These are phyloP conservation scores for Lampris incognitus DNA, from an alignment of 2,113 vertebrate species.

Conservation along the genomic window DNA sequence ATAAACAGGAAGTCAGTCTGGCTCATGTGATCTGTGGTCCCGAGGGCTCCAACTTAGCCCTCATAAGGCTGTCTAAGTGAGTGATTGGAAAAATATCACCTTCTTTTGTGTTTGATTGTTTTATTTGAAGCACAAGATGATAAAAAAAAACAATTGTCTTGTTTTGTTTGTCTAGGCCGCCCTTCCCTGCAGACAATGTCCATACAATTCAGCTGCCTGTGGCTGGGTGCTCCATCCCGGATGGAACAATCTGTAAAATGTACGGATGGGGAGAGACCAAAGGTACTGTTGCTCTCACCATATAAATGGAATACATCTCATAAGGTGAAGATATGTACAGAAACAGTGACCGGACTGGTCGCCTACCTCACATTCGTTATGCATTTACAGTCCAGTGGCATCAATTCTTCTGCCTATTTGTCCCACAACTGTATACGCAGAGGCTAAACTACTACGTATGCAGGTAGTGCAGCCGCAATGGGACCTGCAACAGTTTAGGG, in stretches of 20 bases:
- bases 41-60: slow-evolving; percentile 89
- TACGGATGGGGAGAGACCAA: slow-evolving; percentile 98
- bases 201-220: slow-evolving; percentile 90
- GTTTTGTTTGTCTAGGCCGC: slow-evolving; percentile 82
- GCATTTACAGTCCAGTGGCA: slow-evolving; percentile 19
- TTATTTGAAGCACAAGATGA: background rate
- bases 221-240: slow-evolving; percentile 91
- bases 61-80: slow-evolving; percentile 91
- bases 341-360: background rate
- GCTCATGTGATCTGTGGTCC: slow-evolving; percentile 94
- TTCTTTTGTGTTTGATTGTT: background rate
- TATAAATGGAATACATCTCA: too few species aligned
- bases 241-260: slow-evolving; percentile 91
- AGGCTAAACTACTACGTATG: too few species aligned
- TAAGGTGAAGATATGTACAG: too few species aligned
- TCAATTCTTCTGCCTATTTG: background rate
- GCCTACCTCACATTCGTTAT: background rate
- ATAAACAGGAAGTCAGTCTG: slow-evolving; percentile 89
- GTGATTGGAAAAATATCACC: slow-evolving; percentile 50
- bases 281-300: slow-evolving; percentile 80
- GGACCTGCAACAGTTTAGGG: too few species aligned
- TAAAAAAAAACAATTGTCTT: slow-evolving; percentile 8
- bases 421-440: background rate
- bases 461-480: too few species aligned
- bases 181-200: slow-evolving; percentile 87